phyloP scores from a whole-genome alignment of 1,140 invertebrate genomes.

The Potamilus streckersoni region DNA sequence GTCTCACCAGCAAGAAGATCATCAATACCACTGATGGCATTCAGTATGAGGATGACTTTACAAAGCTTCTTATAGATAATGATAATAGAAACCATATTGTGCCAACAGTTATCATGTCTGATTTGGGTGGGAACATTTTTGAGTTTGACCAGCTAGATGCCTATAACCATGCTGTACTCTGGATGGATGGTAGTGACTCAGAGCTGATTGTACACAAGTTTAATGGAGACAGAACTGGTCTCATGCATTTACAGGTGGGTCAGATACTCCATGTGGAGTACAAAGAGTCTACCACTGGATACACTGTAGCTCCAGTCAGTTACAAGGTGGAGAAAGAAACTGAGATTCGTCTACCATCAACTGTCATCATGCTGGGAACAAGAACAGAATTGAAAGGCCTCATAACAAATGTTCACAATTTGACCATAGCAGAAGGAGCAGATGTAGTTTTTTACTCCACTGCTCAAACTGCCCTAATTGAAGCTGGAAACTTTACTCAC shows the following conservation, averaged over 20 bases:
- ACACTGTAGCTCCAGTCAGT: conserved; percentile 58
- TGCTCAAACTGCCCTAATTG: conserved; percentile 51
- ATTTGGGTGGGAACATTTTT: conserved; percentile 31
- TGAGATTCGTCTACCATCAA: conserved; percentile 51
- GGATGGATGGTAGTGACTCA: conserved; percentile 41
- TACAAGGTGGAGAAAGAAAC: conserved; percentile 45
- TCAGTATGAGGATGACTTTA: conserved; percentile 35
- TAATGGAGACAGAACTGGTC: conserved; percentile 52
- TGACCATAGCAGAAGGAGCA: conserved; percentile 54
- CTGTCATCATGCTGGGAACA: conserved; percentile 54
- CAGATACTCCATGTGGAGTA: conserved; percentile 53
- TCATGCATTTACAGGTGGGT: conserved; percentile 41
- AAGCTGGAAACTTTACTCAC: conserved; percentile 42
- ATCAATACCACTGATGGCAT: conserved; percentile 36
- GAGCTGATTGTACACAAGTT: conserved; percentile 55
- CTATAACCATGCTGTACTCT: conserved; percentile 45
- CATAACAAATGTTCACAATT: conserved; percentile 51
- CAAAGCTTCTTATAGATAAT: conserved; percentile 51
- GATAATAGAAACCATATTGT: conserved; percentile 51
- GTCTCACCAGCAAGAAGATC: conserved; percentile 35
- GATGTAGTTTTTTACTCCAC: conserved; percentile 45
- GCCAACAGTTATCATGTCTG: conserved; percentile 45
- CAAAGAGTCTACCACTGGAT: conserved; percentile 50
- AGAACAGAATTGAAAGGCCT: conserved; percentile 44
- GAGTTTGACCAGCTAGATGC: conserved; percentile 53